phyloP scores from a whole-genome alignment of 1,140 invertebrate species.

The Homalodisca vitripennis region DNA sequence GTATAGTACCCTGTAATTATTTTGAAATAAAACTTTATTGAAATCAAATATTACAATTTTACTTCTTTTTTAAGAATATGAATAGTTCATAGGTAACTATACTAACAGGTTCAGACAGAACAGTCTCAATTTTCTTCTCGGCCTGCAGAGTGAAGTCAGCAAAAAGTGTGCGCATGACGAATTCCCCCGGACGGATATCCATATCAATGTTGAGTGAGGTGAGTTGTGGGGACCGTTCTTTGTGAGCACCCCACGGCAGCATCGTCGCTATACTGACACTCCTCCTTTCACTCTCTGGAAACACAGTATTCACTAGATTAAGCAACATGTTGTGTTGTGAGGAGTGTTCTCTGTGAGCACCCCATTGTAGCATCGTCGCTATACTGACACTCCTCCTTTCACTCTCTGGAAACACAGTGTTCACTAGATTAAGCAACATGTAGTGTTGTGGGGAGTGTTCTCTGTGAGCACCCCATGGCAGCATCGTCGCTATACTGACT shows the following conservation, averaged over 20 bases:
- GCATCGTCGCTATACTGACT: conserved; percentile 47
- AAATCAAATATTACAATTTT: no score
- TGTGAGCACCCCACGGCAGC: conserved; percentile 78
- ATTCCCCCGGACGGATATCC: conserved; percentile 83
- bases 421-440: no score
- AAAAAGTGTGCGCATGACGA: conserved; percentile 92
- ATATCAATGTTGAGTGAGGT: conserved; percentile 53
- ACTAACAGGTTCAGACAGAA: conserved; percentile 71
- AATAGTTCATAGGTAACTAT: no score
- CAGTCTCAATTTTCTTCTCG: conserved; percentile 92
- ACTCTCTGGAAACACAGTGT: conserved; percentile 33
- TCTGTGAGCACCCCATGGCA: conserved; percentile 81
- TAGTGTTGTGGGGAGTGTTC: conserved; percentile 62
- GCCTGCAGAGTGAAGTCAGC: conserved; percentile 91
- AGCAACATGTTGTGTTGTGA: conserved; percentile 57
- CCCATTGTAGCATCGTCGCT: conserved; percentile 70
- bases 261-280: conserved; percentile 47
- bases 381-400: conserved; percentile 38
- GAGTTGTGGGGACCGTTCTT: conserved; percentile 65
- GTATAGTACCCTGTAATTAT: no score
- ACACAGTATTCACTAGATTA: no score
- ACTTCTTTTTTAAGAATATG: no score
- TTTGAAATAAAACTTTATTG: no score
- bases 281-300: conserved; percentile 37
- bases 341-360: conserved; percentile 71